Evolutionary conservation across 2,888 invertebrate species (phyloP), one percentile per base, ranked within the genome.

Genomic region (Sisyra terminalis): DNA sequence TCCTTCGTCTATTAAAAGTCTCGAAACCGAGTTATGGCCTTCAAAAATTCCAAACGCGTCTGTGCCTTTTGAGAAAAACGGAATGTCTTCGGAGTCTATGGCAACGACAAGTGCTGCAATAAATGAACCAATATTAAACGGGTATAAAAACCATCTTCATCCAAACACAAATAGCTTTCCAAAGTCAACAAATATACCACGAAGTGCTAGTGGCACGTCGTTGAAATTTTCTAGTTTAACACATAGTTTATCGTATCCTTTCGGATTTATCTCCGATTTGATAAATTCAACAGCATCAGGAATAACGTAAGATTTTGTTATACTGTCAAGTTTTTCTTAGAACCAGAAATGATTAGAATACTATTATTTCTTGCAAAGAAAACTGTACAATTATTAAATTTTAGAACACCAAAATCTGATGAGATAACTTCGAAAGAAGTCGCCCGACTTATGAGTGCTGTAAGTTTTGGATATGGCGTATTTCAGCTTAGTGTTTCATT

Each of bases 381-480:
- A n/a, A n/a, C n/a, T n/a, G n/a, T n/a, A n/a, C n/a, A n/a, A n/a
- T n/a, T n/a, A n/a, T n/a, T n/a, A n/a, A n/a, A n/a, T n/a, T 24
- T 24, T 24, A 24, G 24, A 24, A 8, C 15, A 34, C 14, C 13
- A n/a, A 13, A 15, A 17, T 15, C 15, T 16, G 38, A 38, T 35
- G 48, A 52, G 39, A 58, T 71, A 34, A 67, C 69, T 39, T 66
- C 66, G 17, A 64, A 66, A 29, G 67, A 69, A 43, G 65, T 76
- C 11, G 60, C 63, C 15, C 62, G 77, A n/a, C 57, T 80, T 32
- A 72, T 78, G 69, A 69, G 74, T 5, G 74, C 76, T 0, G 74
- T 78, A 5, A 74, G 75, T 51, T 79, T 80, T 54, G 80, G 79
- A 3, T 78, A 75, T 50, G 80, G 80, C 10, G 60, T 76, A 30